phyloP scores from a whole-genome alignment of 1,140 invertebrate species.

The Ceratina japonica region DNA sequence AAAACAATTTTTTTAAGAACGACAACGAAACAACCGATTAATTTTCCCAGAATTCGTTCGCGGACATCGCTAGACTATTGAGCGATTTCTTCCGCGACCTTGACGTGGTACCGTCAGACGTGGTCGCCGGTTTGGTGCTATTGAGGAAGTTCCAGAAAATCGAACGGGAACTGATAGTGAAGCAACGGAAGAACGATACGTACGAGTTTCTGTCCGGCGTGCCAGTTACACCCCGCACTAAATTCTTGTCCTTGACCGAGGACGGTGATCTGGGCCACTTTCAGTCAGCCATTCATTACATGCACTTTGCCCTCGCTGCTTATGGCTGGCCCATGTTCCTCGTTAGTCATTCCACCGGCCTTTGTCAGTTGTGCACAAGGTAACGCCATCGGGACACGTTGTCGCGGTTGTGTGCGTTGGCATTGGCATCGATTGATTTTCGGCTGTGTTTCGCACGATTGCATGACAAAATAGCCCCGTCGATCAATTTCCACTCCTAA shows the following conservation, averaged over 20 bases:
- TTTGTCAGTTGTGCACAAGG: slow-evolving; percentile 88
- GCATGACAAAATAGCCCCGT: not conserved
- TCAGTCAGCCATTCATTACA: slow-evolving; percentile 90
- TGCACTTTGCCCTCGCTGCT: slow-evolving; percentile 92
- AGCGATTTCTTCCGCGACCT: slow-evolving; percentile 95
- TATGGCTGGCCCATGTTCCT: slow-evolving; percentile 96
- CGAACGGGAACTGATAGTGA: slow-evolving; percentile 88
- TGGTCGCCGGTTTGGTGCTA: slow-evolving; percentile 91
- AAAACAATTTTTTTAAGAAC: not conserved
- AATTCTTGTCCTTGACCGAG: slow-evolving; percentile 91
- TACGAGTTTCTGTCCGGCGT: slow-evolving; percentile 95
- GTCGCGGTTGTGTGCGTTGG: not conserved
- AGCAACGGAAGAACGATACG: slow-evolving; percentile 90
- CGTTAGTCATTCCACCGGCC: slow-evolving; percentile 85
- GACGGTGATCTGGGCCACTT: slow-evolving; percentile 87
- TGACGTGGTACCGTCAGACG: slow-evolving; percentile 95
- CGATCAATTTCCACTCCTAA: not conserved
- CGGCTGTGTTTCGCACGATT: not conserved
- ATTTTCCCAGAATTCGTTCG: slow-evolving; percentile 86
- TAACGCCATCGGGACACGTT: slow-evolving; percentile 66
- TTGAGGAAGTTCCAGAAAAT: slow-evolving; percentile 91
- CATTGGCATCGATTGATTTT: slow-evolving; percentile 23
- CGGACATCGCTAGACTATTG: slow-evolving; percentile 91
- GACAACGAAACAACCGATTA: not conserved
- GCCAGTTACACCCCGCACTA: slow-evolving; percentile 89